A percentile compares a stretch with the other conserved stretches of the same genome.
Conservation (phyloP, 2,888 invertebrate genomes). For the Drosophila peninsularis region DNA sequence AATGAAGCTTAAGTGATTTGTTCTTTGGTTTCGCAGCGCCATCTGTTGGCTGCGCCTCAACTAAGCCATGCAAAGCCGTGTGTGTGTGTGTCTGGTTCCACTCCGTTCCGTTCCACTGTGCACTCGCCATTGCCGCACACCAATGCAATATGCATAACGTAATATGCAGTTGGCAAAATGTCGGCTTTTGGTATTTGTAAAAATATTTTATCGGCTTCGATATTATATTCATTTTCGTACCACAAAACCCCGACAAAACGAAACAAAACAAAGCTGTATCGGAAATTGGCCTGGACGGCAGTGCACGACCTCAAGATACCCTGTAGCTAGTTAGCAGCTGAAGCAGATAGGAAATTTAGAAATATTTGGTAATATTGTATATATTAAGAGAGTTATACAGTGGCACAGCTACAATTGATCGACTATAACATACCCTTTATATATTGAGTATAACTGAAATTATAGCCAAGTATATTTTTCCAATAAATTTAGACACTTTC, state of each 20-base stretch:
- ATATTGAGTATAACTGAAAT: neutral
- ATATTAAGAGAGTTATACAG: neutral
- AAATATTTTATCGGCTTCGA: slow-evolving; percentile 51
- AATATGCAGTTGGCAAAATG: slow-evolving; percentile 59
- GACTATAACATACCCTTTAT: neutral
- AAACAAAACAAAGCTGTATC: neutral
- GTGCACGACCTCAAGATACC: neutral
- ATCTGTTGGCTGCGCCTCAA: neutral
- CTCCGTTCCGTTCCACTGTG: neutral
- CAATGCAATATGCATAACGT: slow-evolving; percentile 63
- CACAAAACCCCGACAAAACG: slow-evolving; percentile 1
- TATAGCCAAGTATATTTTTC: neutral
- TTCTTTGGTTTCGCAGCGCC: neutral
- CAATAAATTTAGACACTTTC: neutral
- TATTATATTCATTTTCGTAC: slow-evolving; percentile 14
- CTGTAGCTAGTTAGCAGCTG: neutral
- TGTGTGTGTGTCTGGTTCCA: neutral
- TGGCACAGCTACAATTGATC: neutral
- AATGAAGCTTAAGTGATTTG: slow-evolving; percentile 7
- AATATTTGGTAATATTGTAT: neutral
- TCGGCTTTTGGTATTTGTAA: slow-evolving; percentile 58
- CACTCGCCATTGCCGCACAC: neutral
- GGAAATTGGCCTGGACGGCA: fast-evolving
- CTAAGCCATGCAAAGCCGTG: slow-evolving; percentile 19
- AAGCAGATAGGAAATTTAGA: neutral